These are phyloP conservation scores for Yponomeuta sedellus DNA, from an alignment of 2,888 invertebrate genomes.

Conservation along the genomic window DNA sequence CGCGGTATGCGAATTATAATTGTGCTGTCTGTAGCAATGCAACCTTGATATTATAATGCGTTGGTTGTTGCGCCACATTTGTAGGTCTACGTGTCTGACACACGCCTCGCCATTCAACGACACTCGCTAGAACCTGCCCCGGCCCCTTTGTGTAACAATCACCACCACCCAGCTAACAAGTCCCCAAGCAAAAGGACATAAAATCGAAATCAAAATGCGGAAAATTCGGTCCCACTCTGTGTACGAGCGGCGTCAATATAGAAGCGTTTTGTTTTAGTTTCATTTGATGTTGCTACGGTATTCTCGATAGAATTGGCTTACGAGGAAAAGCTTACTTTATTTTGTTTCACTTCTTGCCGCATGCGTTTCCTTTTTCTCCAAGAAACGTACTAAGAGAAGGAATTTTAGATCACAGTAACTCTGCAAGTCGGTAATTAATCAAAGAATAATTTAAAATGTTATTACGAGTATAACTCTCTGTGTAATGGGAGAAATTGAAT, in stretches of 20 bases:
- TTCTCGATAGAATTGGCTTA: neutral
- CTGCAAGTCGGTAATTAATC: too few relatives aligned
- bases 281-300: neutral
- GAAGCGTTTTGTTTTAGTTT: constrained; percentile 1
- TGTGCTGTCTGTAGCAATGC: constrained; percentile 11
- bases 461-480: neutral
- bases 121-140: neutral
- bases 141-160: neutral
- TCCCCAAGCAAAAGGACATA: neutral
- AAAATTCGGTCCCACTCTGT: neutral
- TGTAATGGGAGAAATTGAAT: neutral
- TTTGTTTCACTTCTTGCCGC: neutral
- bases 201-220: neutral
- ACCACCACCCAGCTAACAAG: neutral
- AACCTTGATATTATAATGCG: constrained; percentile 16
- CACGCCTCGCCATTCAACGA: neutral
- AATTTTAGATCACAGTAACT: too few relatives aligned
- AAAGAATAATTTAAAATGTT: neutral
- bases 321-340: neutral
- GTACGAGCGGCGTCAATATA: neutral
- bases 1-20: constrained; percentile 16
- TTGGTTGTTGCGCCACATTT: constrained; percentile 13
- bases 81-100: neutral
- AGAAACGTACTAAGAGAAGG: too few relatives aligned
- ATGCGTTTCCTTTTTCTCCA: too few relatives aligned